A percentile compares a stretch with the other conserved stretches of the same genome.
Evolutionary conservation across 2,113 vertebrate genomes (phyloP).

Genomic region (Hydropotes inermis): DNA sequence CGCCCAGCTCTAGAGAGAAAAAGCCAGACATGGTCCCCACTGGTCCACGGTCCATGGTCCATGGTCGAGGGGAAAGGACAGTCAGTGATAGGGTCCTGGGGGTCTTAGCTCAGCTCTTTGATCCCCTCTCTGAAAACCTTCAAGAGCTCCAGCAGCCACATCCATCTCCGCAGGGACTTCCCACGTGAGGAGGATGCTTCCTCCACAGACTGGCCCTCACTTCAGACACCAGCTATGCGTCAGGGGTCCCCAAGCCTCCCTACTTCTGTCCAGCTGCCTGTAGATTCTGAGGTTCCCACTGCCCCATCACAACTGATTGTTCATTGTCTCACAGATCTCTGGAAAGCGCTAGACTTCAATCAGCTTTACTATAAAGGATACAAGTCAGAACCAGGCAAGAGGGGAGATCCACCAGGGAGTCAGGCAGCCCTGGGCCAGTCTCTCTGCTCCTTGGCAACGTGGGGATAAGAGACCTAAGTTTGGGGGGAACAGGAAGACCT

Average conservation of each 20-base stretch:
- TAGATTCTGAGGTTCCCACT: background rate
- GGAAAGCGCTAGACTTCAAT: accelerated
- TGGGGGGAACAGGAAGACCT: accelerated
- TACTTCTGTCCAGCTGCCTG: background rate
- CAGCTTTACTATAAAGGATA: background rate
- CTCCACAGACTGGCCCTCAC: background rate
- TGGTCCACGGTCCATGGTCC: accelerated
- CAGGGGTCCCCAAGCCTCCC: background rate
- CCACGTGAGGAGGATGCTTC: accelerated
- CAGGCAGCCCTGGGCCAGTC: background rate
- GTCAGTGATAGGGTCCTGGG: accelerated
- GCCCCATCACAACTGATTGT: accelerated
- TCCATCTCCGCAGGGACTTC: background rate
- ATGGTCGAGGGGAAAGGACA: accelerated
- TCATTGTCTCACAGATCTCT: background rate
- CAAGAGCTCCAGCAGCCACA: background rate
- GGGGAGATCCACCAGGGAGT: accelerated
- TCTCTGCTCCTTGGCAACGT: background rate
- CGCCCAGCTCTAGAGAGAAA: background rate
- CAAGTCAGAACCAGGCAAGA: background rate
- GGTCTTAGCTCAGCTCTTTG: background rate
- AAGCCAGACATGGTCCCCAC: accelerated
- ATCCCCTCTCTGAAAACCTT: background rate
- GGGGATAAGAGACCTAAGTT: too few relatives aligned
- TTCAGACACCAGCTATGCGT: background rate